Evolutionary conservation across 2,113 vertebrate genomes (phyloP), one percentile per base, ranked within the genome.

Genomic region (Fulmarus glacialis): DNA sequence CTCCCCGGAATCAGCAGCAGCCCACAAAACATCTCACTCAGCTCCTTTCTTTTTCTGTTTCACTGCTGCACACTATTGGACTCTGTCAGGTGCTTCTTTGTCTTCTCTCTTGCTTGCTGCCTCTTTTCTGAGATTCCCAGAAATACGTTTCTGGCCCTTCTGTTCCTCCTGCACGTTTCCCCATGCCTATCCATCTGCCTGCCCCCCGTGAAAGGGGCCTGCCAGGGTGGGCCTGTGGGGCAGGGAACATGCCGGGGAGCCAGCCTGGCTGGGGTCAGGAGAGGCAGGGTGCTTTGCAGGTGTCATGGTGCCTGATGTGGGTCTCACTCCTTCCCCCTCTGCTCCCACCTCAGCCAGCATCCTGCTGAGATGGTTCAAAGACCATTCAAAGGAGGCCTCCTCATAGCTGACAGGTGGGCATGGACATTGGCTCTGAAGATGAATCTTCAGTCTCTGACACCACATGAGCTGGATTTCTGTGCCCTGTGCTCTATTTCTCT

Each of bases 141-240:
- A 74, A 52, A 52, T 34, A 3, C 4, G 18, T 52, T 38, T 58
- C 19, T 36, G 58, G 34, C 19, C 70, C 24, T 34, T 42, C 36
- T 87, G 10, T 36, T 43, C 16, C 12, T 27, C 67, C 22, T 43
- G 27, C 62, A 18, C 43, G 64, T 19, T 45, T n/a, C 53, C 50
- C 38, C 6, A 2, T 3, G 15, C 36, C 43, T 36, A 2, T 42
- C 34, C 1, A 1, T 15, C 36, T 43, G 62, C 32, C 40, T 68
- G 38, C 15, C 52, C 15, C 38, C 23, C 15, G n/a, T 9, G 50
- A 9, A 26, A 59, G 70, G 20, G 52, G 10, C 60, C 34, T 58
- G 66, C 22, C 23, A 30, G 21, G 23, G 32, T 11, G 71, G 53
- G 53, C 22, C 32, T 22, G 62, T 16, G 17, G 47, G 63, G 30